These are phyloP conservation scores for Exephanes ischioxanthus DNA, from an alignment of 2,888 invertebrate species.

Conservation along the genomic window DNA sequence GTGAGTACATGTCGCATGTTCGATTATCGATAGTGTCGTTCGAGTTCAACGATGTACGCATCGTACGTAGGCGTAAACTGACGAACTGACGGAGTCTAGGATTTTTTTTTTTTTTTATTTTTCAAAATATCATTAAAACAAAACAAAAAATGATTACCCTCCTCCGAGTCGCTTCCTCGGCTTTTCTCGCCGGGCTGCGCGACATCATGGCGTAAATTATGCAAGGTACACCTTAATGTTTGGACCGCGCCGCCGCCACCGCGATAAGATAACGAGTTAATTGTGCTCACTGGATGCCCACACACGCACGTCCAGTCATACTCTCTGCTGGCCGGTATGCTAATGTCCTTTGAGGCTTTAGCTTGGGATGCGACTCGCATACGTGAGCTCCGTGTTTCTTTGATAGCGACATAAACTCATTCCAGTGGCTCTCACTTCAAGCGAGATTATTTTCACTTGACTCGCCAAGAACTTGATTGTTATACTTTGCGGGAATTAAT, in stretches of 20 bases:
- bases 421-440: constrained; percentile 81
- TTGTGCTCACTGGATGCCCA: constrained; percentile 84
- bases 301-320: constrained; percentile 83
- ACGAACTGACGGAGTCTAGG: neutral
- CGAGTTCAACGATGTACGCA: neutral
- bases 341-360: constrained; percentile 83
- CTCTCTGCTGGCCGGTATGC: constrained; percentile 81
- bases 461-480: constrained; percentile 24
- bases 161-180: constrained; percentile 54
- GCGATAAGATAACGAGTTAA: constrained; percentile 85
- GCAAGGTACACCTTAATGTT: constrained; percentile 84
- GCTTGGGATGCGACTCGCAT: constrained; percentile 81
- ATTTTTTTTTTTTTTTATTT: constrained; percentile 30
- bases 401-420: constrained; percentile 84
- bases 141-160: constrained; percentile 16
- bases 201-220: constrained; percentile 83
- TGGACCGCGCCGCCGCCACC: constrained; percentile 80
- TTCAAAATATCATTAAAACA: neutral
- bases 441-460: constrained; percentile 77
- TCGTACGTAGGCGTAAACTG: neutral
- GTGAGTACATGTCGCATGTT: constrained; percentile 84
- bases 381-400: constrained; percentile 81
- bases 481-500: neutral
- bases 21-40: neutral
- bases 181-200: constrained; percentile 67